These are phyloP conservation scores for Barbus barbus DNA, from an alignment of 2,113 vertebrate species.

Conservation along the genomic window DNA sequence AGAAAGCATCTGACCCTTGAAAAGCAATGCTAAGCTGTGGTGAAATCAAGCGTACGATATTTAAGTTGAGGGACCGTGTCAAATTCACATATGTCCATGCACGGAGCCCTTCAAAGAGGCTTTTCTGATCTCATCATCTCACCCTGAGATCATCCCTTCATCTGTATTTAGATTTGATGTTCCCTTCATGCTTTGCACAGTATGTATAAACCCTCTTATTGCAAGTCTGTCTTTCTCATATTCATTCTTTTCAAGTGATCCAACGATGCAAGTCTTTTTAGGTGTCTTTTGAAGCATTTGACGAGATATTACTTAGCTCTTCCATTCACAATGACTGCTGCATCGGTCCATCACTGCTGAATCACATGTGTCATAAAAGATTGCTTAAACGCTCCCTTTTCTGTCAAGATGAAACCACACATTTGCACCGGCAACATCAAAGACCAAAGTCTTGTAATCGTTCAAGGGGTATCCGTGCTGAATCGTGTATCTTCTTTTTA, in stretches of 20 bases:
- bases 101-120: not conserved
- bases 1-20: conserved; percentile 18
- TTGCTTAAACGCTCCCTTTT: conserved; percentile 4
- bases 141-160: conserved; percentile 17
- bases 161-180: conserved; percentile 20
- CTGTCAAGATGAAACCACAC: not conserved
- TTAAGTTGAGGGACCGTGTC: not conserved
- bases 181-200: conserved; percentile 1
- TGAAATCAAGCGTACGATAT: conserved; percentile 18
- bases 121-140: conserved; percentile 38
- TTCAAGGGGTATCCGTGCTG: not conserved
- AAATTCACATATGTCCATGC: not conserved
- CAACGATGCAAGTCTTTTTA: not conserved
- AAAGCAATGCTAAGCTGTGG: conserved; percentile 8
- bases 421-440: conserved; percentile 14
- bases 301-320: conserved; percentile 3
- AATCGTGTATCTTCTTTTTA: not conserved
- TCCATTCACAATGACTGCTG: not conserved
- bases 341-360: not conserved
- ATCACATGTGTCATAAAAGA: not conserved
- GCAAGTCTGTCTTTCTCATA: not conserved
- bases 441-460: conserved; percentile 2
- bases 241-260: not conserved
- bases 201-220: not conserved
- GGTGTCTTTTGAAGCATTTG: not conserved